Conservation (phyloP, 2,888 invertebrate genomes). For the Latrodectus hesperus region DNA sequence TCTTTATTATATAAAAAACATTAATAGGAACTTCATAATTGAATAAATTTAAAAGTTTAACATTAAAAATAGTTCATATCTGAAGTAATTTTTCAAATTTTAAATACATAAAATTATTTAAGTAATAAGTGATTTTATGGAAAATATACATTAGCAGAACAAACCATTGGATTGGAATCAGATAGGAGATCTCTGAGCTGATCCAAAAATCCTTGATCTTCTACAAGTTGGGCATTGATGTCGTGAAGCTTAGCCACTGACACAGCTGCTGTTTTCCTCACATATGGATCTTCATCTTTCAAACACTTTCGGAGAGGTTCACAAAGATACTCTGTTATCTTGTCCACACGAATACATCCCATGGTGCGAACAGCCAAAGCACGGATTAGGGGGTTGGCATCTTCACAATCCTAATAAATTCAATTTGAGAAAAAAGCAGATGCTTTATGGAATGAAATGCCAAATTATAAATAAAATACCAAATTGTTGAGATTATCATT, state of each 20-base stretch:
- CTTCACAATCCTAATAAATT: slow-evolving; percentile 92
- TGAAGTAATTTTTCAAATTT: no score
- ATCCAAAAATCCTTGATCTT: slow-evolving; percentile 96
- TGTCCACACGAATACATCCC: slow-evolving; percentile 99
- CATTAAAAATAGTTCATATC: no score
- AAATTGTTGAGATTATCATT: no score
- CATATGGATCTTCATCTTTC: slow-evolving; percentile 95
- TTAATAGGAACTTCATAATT: no score
- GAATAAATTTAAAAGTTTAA: no score
- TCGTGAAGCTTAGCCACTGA: slow-evolving; percentile 99
- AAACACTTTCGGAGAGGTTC: slow-evolving; percentile 91
- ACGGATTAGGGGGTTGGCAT: slow-evolving; percentile 98
- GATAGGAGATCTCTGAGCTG: slow-evolving; percentile 96
- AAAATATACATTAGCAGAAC: neutral
- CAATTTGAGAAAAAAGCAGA: no score
- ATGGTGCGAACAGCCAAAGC: slow-evolving; percentile 98
- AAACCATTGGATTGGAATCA: slow-evolving; percentile 99
- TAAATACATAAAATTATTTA: no score
- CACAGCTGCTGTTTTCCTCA: slow-evolving; percentile 98
- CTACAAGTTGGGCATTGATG: slow-evolving; percentile 85
- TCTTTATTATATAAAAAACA: no score
- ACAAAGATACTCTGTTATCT: slow-evolving; percentile 99
- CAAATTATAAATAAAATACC: no score
- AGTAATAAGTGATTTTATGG: neutral
- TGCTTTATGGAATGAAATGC: no score